Base-by-base conservation (phyloP, 2,888 invertebrate genomes). In the Archaeoteleia sp. region DNA sequence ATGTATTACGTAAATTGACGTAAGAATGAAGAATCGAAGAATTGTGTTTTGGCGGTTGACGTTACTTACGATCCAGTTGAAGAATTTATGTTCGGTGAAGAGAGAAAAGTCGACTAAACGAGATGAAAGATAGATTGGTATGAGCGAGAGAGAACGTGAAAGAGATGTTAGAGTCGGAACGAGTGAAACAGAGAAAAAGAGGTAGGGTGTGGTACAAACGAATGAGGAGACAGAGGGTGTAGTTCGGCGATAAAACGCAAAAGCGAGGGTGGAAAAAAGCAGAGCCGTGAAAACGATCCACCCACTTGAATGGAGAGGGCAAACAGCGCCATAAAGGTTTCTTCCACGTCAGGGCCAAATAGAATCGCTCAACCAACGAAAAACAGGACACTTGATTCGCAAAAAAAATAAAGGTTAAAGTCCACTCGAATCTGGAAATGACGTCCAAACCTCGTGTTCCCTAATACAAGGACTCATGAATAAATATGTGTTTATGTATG, bases 271-370 rank as follows among this genome's bases (percentile, higher is more conserved):
- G 68, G 71, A 73, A 73, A 73, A 70, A 61, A 70, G 68, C 63
- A 58, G 55, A 55, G 54, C 63, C 58, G 74, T 72, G 75, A 75
- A 75, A 77, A 67, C 71, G 74, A 75, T 67, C 72, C 66, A 67
- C 72, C 75, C 73, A 75, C 77, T 75, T 71, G 75, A 74, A 63
- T 65, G 73, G 72, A 78, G 78, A 77, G 76, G 73, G 74, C 77
- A 79, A 79, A 81, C 79, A 78, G 77, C 72, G 62, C 75, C 75
- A 81, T 81, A 79, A 81, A 82, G 75, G 77, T 78, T 74, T 74
- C 73, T 75, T 71, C 67, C 61, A 69, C 61, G 62, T 65, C 67
- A 72, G 69, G 75, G 67, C 39, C 67, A 73, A 77, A 77, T 74
- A 74, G 75, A 77, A 74, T 74, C 73, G 72, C 72, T 69, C 70